Percentiles rank a stretch among this genome's conserved stretches.
phyloP scores from a whole-genome alignment of 2,888 invertebrate genomes.

The Scaeva pyrastri region DNA sequence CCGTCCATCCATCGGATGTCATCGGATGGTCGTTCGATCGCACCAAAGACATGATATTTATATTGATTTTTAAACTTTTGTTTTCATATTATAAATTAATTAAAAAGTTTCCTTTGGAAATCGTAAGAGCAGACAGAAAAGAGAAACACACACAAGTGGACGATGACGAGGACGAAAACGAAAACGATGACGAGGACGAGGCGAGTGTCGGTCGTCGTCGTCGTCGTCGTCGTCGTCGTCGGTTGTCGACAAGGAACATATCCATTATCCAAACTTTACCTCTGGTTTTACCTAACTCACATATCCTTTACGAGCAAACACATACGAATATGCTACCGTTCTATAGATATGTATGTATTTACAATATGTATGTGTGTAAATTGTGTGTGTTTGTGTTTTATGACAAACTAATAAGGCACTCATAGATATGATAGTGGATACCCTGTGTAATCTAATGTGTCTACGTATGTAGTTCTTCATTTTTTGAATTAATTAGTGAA shows the following conservation, averaged over 20 bases:
- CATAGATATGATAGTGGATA: constrained; percentile 24
- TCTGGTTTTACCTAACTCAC: neutral
- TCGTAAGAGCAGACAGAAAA: constrained; percentile 8
- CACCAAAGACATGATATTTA: constrained; percentile 3
- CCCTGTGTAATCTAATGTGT: too few species aligned
- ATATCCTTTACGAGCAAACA: too few species aligned
- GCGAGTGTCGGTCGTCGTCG: too few species aligned
- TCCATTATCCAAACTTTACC: constrained; percentile 3
- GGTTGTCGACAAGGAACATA: neutral
- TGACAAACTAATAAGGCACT: constrained; percentile 60
- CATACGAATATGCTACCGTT: too few species aligned
- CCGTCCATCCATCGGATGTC: constrained; percentile 1
- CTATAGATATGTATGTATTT: too few species aligned
- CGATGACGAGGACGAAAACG: too few species aligned
- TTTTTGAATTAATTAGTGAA: constrained; percentile 58
- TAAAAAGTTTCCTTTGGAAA: constrained; percentile 55
- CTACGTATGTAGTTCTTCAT: constrained; percentile 24
- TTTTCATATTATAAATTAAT: constrained; percentile 71
- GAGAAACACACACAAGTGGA: neutral
- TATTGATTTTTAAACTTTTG: constrained; percentile 65
- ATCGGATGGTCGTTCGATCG: constrained; percentile 5
- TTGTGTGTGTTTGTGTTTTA: neutral
- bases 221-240: too few species aligned
- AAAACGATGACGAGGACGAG: too few species aligned
- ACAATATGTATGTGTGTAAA: neutral